Base-by-base conservation (phyloP, 2,113 vertebrate species). In the Tyrannus savana region DNA sequence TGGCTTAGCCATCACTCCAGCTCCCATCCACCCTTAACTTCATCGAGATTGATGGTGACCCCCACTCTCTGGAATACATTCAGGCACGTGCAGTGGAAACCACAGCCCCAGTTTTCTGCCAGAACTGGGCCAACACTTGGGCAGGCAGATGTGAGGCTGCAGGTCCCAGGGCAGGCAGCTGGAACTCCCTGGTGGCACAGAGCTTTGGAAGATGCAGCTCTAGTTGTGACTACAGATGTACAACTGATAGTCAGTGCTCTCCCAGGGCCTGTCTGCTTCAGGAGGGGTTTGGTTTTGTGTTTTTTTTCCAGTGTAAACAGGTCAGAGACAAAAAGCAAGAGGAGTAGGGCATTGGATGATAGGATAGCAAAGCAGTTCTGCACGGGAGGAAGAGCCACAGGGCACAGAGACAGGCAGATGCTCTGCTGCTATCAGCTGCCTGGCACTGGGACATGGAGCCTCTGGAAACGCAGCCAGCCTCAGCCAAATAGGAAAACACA, bases 11-110 rank as follows among this genome's bases (percentile, higher is more conserved):
- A 25, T 18, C 28, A 49, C 30, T 9, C 27, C 41, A 50, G 12
- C 24, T 74, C 31, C 42, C 14, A 7, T 46, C 42, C 44, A 33
- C 35, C 28, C 59, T n/a, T 28, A 6, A 10, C 11, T 37, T n/a
- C 35, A 21, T 72, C 42, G 28, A 15, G 47, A 7, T 1, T 58
- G 55, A 8, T 35, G 58, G 72, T 28, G 37, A 74, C 35, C 28
- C 37, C 31, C 21, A 24, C 25, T 19, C 47, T 46, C 71, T 69
- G 78, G 50, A 85, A 30, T 18, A 37, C 35, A 7, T 76, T 60
- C 52, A 69, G 30, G 5, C 44, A 55, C 1, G 0, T 1, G 4
- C 44, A 11, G 3, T 19, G 17, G 41, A 52, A 49, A 15, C 22
- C 35, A 12, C n/a, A 22, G 33, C 17, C 53, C 7, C n/a, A 47